These are phyloP conservation scores for Acipenser oxyrinchus DNA, from an alignment of 2,797 vertebrate genomes.

Conservation along the genomic window DNA sequence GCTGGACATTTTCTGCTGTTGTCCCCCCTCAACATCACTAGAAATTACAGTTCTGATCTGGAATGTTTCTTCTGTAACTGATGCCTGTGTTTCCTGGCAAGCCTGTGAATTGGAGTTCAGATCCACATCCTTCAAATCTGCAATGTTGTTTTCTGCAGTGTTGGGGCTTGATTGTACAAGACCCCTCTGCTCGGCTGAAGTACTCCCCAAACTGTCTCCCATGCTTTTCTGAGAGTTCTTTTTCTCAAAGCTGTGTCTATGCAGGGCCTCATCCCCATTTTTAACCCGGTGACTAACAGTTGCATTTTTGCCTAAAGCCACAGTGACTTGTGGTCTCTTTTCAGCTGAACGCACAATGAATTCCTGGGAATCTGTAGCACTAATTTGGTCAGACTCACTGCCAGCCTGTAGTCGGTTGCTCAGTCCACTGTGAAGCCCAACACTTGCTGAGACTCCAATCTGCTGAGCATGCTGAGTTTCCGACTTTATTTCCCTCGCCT, in stretches of 20 bases:
- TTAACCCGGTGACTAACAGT: slow-evolving; percentile 8
- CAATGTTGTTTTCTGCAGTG: slow-evolving; percentile 3
- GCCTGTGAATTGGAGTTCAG: slow-evolving; percentile 41
- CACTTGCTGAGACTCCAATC: neutral
- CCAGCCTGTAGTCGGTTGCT: neutral
- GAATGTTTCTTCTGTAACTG: slow-evolving; percentile 40
- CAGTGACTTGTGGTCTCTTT: slow-evolving; percentile 16
- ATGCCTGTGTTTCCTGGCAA: slow-evolving; percentile 19
- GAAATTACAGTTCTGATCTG: slow-evolving; percentile 42
- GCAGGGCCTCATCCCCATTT: slow-evolving; percentile 21
- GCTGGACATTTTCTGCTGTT: slow-evolving; percentile 18
- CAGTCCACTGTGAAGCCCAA: neutral
- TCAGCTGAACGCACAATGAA: neutral
- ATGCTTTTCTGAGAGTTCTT: slow-evolving; percentile 10
- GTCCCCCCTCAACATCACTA: slow-evolving; percentile 18
- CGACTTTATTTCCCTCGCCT: slow-evolving; percentile 35
- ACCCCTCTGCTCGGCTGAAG: slow-evolving; percentile 15
- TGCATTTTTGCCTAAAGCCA: slow-evolving; percentile 25
- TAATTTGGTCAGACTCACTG: slow-evolving; percentile 10
- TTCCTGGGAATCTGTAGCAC: neutral
- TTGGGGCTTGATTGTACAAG: slow-evolving; percentile 28
- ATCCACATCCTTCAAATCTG: slow-evolving; percentile 49
- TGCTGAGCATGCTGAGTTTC: slow-evolving; percentile 46
- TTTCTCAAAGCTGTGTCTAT: slow-evolving; percentile 9
- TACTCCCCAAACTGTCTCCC: slow-evolving; percentile 24